phyloP scores from a whole-genome alignment of 2,888 invertebrate species.

The Drosophila pseudotakahashii region DNA sequence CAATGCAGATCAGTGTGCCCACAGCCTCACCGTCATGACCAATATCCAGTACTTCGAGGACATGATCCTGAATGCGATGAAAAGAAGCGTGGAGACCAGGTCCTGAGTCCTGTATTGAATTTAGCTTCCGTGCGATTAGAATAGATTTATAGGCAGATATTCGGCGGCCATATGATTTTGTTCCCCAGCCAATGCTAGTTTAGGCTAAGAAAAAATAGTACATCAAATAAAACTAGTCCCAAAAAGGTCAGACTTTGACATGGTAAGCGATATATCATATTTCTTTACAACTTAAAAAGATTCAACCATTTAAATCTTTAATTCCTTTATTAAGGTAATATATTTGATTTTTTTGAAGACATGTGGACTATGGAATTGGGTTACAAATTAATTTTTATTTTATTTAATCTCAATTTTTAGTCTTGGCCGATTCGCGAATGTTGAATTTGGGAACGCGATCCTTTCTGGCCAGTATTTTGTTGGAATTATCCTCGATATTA shows the following conservation, averaged over 20 bases:
- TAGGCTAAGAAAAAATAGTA: conserved; percentile 3
- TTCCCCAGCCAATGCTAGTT: neutral
- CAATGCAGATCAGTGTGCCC: conserved; percentile 66
- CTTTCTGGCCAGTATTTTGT: conserved; percentile 82
- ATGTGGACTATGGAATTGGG: neutral
- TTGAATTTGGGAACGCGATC: conserved; percentile 84
- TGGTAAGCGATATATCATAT: neutral
- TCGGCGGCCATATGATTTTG: conserved; percentile 3
- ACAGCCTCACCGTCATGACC: conserved; percentile 60
- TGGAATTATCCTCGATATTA: conserved; percentile 81
- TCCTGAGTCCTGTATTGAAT: conserved; percentile 29
- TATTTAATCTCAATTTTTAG: conserved; percentile 58
- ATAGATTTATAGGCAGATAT: conserved; percentile 5
- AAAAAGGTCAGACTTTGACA: neutral
- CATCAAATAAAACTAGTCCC: conserved; percentile 28
- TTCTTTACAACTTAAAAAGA: neutral
- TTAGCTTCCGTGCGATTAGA: conserved; percentile 12
- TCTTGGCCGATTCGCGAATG: conserved; percentile 83
- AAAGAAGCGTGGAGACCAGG: conserved; percentile 24
- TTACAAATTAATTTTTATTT: neutral
- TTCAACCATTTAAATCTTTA: too few species aligned
- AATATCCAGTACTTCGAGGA: conserved; percentile 60
- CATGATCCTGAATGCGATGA: conserved; percentile 46
- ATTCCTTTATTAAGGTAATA: neutral
- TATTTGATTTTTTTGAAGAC: neutral